A percentile compares a stretch with the other conserved stretches of the same genome.
phyloP scores from a whole-genome alignment of 2,113 vertebrate species.

The Rhinoptilus africanus region DNA sequence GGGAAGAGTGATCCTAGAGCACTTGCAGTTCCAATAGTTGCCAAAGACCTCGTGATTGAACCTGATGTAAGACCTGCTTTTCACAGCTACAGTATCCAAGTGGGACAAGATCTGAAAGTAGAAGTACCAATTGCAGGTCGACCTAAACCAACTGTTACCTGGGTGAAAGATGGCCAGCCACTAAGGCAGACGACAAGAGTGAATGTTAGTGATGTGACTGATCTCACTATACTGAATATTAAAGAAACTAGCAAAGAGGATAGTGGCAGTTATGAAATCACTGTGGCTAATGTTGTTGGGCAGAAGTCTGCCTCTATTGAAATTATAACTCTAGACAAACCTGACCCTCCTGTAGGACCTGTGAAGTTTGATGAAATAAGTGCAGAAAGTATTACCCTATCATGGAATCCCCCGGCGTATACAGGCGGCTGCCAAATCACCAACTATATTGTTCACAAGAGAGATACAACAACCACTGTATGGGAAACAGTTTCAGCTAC shows the following conservation, averaged over 20 bases:
- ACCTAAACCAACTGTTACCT: slow-evolving; percentile 89
- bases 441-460: slow-evolving; percentile 96
- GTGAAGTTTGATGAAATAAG: slow-evolving; percentile 94
- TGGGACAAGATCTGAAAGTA: slow-evolving; percentile 90
- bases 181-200: slow-evolving; percentile 93
- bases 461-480: slow-evolving; percentile 89
- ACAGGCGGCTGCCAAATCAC: slow-evolving; percentile 94
- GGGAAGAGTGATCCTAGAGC: slow-evolving; percentile 94
- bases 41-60: slow-evolving; percentile 94
- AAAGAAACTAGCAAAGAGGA: slow-evolving; percentile 93
- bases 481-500: slow-evolving; percentile 93
- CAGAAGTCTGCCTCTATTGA: slow-evolving; percentile 89
- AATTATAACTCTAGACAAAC: slow-evolving; percentile 93
- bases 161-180: slow-evolving; percentile 88
- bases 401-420: slow-evolving; percentile 90
- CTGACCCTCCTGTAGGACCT: slow-evolving; percentile 91
- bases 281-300: slow-evolving; percentile 85
- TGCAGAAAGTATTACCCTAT: slow-evolving; percentile 90
- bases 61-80: slow-evolving; percentile 92
- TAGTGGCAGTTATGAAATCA: slow-evolving; percentile 89
- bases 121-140: slow-evolving; percentile 91
- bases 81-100: slow-evolving; percentile 89
- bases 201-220: slow-evolving; percentile 81
- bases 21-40: slow-evolving; percentile 89
- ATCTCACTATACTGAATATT: slow-evolving; percentile 85